These are phyloP conservation scores for Podarcis muralis DNA, from an alignment of 2,113 vertebrate genomes.

Conservation along the genomic window DNA sequence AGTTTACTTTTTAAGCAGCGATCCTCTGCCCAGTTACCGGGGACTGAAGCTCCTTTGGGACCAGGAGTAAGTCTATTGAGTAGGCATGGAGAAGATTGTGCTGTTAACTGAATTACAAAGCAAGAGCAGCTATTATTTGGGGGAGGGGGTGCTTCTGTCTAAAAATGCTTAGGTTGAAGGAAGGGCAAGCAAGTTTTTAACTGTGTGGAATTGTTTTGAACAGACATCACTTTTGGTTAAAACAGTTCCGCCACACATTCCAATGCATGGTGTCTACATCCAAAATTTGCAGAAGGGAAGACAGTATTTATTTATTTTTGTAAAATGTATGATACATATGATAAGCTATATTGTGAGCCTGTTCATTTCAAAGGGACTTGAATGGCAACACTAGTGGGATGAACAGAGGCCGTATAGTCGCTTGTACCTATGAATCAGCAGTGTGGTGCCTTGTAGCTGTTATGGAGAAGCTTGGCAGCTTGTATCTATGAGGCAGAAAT, in stretches of 20 bases:
- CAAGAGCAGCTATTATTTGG: slow-evolving; percentile 10
- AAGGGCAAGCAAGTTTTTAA: background rate
- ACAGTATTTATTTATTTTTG: background rate
- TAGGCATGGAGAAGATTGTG: background rate
- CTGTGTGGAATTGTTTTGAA: background rate
- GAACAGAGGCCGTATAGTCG: background rate
- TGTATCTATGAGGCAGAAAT: slow-evolving; percentile 36
- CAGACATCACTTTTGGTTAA: background rate
- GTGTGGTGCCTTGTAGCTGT: background rate
- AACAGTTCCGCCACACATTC: fast-evolving
- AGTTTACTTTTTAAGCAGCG: background rate
- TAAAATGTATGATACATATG: slow-evolving; percentile 21
- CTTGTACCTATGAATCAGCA: background rate
- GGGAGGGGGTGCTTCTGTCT: slow-evolving; percentile 18
- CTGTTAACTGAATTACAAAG: slow-evolving; percentile 39
- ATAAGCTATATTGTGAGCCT: background rate
- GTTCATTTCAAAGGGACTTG: slow-evolving; percentile 28
- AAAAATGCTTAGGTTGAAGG: background rate
- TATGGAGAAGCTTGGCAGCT: background rate
- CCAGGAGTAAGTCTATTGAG: too few relatives aligned
- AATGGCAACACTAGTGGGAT: slow-evolving; percentile 36
- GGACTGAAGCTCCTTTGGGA: too few relatives aligned
- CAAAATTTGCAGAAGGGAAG: background rate
- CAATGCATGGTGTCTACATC: background rate
- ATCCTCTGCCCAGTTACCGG: too few relatives aligned